Conservation (phyloP, 2,797 vertebrate species). For the Tympanoctomys barrerae region DNA sequence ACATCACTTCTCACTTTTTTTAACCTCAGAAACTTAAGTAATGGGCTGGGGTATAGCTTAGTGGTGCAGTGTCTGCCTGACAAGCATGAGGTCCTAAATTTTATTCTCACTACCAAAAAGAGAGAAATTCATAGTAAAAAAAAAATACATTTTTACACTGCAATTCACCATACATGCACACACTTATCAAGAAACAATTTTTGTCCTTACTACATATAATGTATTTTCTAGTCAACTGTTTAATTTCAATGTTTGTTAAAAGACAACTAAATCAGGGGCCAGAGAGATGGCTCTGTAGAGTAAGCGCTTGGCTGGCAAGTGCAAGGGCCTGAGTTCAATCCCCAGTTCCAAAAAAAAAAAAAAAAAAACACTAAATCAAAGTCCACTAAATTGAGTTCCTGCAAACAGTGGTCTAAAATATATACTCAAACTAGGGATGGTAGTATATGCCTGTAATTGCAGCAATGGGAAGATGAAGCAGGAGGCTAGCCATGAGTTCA, state of each 20-base stretch:
- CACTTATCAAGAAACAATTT: conserved; percentile 46
- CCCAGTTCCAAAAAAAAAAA: no score
- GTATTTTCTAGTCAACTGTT: conserved; percentile 32
- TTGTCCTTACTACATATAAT: conserved; percentile 12
- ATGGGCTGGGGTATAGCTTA: no score
- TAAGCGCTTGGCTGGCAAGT: no score
- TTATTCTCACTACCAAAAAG: no score
- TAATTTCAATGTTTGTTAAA: conserved; percentile 56
- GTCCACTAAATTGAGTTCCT: background rate
- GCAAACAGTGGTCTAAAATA: conserved; percentile 38
- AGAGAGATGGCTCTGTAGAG: no score
- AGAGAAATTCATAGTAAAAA: background rate
- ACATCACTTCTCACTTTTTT: conserved; percentile 21
- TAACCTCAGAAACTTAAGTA: conserved; percentile 23
- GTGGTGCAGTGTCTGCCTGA: no score
- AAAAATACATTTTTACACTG: conserved; percentile 45
- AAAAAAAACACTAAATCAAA: conserved; percentile 36
- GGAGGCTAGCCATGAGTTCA: background rate
- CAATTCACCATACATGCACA: background rate
- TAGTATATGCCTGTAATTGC: background rate
- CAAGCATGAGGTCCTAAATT: no score
- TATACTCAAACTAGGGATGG: background rate
- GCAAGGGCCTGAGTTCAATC: no score
- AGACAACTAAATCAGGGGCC: background rate
- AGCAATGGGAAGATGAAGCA: background rate